Percentiles rank a stretch among this genome's conserved stretches.
These are phyloP conservation scores for Oreochromis spilurus DNA, from an alignment of 2,113 vertebrate genomes.

Conservation along the genomic window DNA sequence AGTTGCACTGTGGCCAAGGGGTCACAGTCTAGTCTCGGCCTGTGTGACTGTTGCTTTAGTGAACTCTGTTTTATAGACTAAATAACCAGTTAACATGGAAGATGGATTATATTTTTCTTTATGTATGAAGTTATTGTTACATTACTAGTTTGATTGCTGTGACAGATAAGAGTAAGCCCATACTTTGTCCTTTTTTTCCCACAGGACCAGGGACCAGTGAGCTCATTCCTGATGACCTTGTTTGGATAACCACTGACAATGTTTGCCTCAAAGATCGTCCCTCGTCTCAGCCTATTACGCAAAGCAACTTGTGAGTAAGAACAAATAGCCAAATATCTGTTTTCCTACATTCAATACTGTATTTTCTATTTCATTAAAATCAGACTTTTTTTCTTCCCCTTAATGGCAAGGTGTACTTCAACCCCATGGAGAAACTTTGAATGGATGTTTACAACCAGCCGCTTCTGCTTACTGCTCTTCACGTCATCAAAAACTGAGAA, in stretches of 20 bases:
- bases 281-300: slow-evolving; percentile 45
- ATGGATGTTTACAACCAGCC: neutral
- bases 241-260: slow-evolving; percentile 39
- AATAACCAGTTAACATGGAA: neutral
- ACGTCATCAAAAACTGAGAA: slow-evolving; percentile 22
- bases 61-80: neutral
- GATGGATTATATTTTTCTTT: neutral
- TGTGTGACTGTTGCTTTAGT: neutral
- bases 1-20: neutral
- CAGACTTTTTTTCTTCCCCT: neutral
- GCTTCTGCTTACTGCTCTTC: slow-evolving; percentile 13
- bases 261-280: slow-evolving; percentile 60
- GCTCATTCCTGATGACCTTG: slow-evolving; percentile 31
- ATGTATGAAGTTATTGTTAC: neutral
- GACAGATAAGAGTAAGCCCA: neutral
- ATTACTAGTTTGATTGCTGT: neutral
- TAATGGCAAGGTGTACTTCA: slow-evolving; percentile 52
- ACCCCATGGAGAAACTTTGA: slow-evolving; percentile 26
- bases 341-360: neutral
- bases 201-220: slow-evolving; percentile 10
- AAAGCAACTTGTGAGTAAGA: slow-evolving; percentile 57
- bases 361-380: neutral
- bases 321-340: neutral
- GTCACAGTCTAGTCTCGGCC: neutral
- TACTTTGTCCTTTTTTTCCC: neutral